Evolutionary conservation across 2,888 invertebrate genomes (phyloP), one percentile per base, ranked within the genome.

Genomic region (Danaus chrysippus): DNA sequence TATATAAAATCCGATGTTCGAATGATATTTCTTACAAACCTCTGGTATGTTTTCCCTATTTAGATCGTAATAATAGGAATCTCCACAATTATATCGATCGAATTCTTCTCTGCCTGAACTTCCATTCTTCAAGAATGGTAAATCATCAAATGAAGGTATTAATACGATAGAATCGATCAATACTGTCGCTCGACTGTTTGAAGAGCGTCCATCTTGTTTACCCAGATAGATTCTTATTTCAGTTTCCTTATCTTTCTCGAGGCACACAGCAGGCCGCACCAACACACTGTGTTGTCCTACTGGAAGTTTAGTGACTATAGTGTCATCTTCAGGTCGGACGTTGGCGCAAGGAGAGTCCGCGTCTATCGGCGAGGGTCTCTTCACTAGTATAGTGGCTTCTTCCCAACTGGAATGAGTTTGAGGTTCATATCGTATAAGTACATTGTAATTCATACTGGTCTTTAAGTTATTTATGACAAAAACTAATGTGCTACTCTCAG

Each of bases 161-260:
- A 98, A 86, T 12, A 95, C 94, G 73, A 98, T 94, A 11, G 99
- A 98, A 88, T 99, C 99, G 67, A 99, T 96, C 65, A 99, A 92
- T 68, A 98, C 94, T 3, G 96, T 95, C 3, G 98, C 97, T 46
- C 96, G 94, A 10, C 97, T 95, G 62, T 94, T 94, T 54, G 94
- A 93, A 63, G 92, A 88, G 34, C 92, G 92, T 59, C 93, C 92
- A 66, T 94, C 94, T 77, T 96, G 96, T 62, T 95, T 93, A 64
- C 94, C 94, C 79, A 99, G 96, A 73, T 96, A 94, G 59, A 99
- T 87, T 56, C 94, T 92, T 64, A 99, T 93, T 82, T 95, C 96
- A 79, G 99, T 99, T 15, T 92, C 91, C 79, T 96, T 96, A 2
- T 96, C 95, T 58, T 95, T 94, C 88, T 99, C 99, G 69, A 99